Conservation (phyloP, 2,888 invertebrate species). For the Agrochola macilenta region DNA sequence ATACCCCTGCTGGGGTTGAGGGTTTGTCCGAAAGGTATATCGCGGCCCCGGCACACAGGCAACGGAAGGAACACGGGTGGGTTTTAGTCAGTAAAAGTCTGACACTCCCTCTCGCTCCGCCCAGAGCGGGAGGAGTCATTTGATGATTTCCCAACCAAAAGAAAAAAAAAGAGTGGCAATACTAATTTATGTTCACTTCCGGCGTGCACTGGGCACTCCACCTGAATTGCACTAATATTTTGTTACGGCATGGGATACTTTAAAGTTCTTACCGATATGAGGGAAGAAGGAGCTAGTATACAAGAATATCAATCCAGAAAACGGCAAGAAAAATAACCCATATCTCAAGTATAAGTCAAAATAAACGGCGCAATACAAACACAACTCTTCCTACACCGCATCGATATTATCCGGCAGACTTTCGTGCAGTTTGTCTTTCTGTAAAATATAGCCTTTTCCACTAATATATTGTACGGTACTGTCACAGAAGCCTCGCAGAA, state of each 20-base stretch:
- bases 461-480: constrained; percentile 53
- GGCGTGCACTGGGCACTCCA: background rate
- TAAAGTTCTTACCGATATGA: background rate
- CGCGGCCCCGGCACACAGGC: no score
- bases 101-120: no score
- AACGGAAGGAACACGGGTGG: no score
- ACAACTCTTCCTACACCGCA: constrained; percentile 40
- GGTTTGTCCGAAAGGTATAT: no score
- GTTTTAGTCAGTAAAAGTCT: no score
- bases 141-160: no score
- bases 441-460: constrained; percentile 53
- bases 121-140: no score
- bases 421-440: constrained; percentile 57
- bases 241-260: background rate
- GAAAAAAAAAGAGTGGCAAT: background rate
- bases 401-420: constrained; percentile 49
- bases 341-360: constrained; percentile 32
- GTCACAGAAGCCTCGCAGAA: constrained; percentile 62
- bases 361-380: constrained; percentile 40
- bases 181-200: background rate
- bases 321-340: constrained; percentile 5
- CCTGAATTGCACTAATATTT: background rate
- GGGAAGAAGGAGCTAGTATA: background rate
- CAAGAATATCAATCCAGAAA: background rate
- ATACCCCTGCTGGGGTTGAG: no score